phyloP scores from a whole-genome alignment of 2,113 vertebrate genomes.

The Phalacrocorax brasilianus region DNA sequence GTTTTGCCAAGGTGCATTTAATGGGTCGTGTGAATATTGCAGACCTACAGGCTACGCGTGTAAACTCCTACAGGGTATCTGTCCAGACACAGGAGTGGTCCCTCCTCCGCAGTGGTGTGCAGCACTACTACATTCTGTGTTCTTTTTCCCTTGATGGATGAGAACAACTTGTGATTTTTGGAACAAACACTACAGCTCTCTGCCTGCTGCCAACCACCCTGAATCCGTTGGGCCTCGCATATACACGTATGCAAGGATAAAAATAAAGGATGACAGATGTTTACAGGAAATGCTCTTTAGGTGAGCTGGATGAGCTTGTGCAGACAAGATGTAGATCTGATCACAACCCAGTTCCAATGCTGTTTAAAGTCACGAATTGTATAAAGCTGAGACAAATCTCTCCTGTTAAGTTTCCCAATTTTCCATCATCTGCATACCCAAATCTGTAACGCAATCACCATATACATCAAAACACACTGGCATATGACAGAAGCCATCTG shows the following conservation, averaged over 20 bases:
- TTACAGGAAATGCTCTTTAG: not conserved
- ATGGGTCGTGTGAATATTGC: not conserved
- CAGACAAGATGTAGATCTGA: not conserved
- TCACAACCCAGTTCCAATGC: not conserved
- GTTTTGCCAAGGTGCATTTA: not conserved
- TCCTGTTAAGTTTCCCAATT: not conserved
- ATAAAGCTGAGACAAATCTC: not conserved
- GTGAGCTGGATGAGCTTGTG: not conserved
- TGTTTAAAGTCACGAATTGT: not conserved
- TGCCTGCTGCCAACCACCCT: not conserved
- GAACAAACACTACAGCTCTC: not conserved
- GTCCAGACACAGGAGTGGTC: rapidly evolving
- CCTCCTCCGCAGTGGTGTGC: not conserved
- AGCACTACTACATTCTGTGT: not conserved
- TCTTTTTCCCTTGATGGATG: not conserved
- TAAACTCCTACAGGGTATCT: not conserved
- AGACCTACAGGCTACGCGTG: not conserved
- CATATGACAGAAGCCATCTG: not conserved
- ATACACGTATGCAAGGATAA: not conserved
- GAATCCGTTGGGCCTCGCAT: not conserved
- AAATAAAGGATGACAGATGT: not conserved
- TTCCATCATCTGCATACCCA: not conserved
- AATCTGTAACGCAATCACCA: not conserved
- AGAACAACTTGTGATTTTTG: not conserved
- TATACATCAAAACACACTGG: not conserved